phyloP scores from a whole-genome alignment of 2,113 vertebrate genomes.

The Nibea coibor region DNA sequence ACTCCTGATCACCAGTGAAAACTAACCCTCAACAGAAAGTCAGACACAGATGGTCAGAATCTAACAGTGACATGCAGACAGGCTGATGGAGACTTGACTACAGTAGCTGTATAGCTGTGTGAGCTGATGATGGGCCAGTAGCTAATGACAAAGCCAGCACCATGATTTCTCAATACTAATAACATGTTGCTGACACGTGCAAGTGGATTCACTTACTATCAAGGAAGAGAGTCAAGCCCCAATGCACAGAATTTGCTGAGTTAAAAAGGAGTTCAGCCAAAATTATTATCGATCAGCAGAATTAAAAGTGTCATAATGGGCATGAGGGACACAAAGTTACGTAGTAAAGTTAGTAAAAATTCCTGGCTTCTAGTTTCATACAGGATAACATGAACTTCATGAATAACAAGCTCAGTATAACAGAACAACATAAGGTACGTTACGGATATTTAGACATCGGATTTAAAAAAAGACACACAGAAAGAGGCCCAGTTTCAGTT shows the following conservation, averaged over 20 bases:
- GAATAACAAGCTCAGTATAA: not conserved
- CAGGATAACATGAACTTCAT: not conserved
- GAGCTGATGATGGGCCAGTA: conserved; percentile 39
- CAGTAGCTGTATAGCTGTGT: conserved; percentile 25
- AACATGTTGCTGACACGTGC: not conserved
- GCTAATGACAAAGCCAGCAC: conserved; percentile 11
- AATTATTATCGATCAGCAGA: not conserved
- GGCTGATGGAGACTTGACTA: conserved; percentile 27
- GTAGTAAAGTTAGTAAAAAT: no score
- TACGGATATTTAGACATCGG: not conserved
- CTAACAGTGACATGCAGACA: conserved; percentile 38
- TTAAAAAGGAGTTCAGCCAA: not conserved
- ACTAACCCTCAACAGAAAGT: conserved; percentile 67
- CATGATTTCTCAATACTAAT: conserved; percentile 16
- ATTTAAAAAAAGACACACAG: not conserved
- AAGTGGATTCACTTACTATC: not conserved
- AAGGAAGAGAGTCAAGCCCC: not conserved
- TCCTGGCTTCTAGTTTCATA: not conserved
- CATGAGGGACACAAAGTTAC: not conserved
- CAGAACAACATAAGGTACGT: not conserved
- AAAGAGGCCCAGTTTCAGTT: not conserved
- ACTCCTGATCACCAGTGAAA: conserved; percentile 70
- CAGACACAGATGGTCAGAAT: conserved; percentile 63
- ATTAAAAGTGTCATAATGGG: not conserved
- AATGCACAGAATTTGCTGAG: not conserved